A percentile compares a stretch with the other conserved stretches of the same genome.
These are phyloP conservation scores for Thamnophis sirtalis DNA, from an alignment of 2,113 vertebrate species.

Conservation along the genomic window DNA sequence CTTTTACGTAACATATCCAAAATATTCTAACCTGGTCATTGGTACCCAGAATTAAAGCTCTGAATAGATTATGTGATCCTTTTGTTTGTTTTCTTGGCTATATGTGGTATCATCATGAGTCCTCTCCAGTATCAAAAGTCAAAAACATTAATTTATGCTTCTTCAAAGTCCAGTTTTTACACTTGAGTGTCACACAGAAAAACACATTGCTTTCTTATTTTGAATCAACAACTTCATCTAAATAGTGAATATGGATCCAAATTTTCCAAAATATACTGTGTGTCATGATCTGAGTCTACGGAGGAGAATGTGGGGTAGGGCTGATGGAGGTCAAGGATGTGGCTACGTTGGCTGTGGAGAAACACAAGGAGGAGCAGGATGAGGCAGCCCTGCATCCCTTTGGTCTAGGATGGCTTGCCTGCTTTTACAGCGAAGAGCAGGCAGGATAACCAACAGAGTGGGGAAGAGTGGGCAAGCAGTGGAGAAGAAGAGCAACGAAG, in stretches of 20 bases:
- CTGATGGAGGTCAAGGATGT: no score
- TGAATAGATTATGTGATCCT: background rate
- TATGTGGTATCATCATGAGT: background rate
- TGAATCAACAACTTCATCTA: background rate
- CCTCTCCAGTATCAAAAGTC: background rate
- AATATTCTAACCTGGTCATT: background rate
- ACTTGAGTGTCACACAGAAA: background rate
- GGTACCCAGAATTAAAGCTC: background rate
- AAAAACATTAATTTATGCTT: background rate
- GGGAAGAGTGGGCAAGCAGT: no score
- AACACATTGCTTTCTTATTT: background rate
- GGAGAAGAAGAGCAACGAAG: no score
- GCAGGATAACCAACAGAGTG: no score
- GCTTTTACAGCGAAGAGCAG: no score
- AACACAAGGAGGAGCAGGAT: no score
- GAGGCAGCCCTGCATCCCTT: no score
- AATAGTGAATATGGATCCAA: background rate
- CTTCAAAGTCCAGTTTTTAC: background rate
- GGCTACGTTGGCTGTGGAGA: no score
- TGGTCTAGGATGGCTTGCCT: no score
- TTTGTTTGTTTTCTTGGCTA: background rate
- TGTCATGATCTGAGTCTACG: no score
- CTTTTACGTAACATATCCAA: background rate
- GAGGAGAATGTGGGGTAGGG: no score
- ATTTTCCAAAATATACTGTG: background rate